Evolutionary conservation across 2,797 vertebrate genomes (phyloP), one percentile per base, ranked within the genome.

Genomic region (Bradypodion pumilum): DNA sequence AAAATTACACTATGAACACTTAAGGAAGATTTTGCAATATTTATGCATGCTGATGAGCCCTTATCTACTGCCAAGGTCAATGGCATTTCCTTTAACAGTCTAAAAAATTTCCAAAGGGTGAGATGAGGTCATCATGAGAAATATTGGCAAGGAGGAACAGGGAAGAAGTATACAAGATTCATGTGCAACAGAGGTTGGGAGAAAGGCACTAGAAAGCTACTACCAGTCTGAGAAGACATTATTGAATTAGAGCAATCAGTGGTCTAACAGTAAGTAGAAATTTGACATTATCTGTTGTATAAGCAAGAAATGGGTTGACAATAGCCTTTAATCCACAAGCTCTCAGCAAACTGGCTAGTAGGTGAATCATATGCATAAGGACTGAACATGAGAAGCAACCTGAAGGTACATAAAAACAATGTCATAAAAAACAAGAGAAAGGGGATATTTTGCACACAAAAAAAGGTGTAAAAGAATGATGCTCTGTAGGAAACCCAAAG

Each of bases 41-140:
- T 63, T 12, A 44, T 82, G 32, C 32, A 12, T 40, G 44, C 8
- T 37, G 70, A 74, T 29, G 69, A 49, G 42, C 25, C 29, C 59
- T 82, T 75, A 75, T 82, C 72, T 66, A 62, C 13, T 65, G 44
- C 27, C 23, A 75, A 66, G 72, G 62, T 66, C 81, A 82, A 37
- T 52, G 72, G 60, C 40, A 75, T 40, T 82, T 75, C 72, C 60
- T 70, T 69, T 29, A 74, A 56, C n/a, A 73, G 60, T 75, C 62
- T 52, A 52, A 37, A 56, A 82, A 32, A 75, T 56, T 82, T 75
- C 44, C 62, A 82, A 52, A 37, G 72, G 23, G 60, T 75, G 60
- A 75, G 60, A 65, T 66, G 44, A 82, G 70, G 73, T 75, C 62
- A 82, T 44, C 6, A 63, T 74, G 81, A 44, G 13, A 65, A 74